Percentiles rank a stretch among this genome's conserved stretches.
phyloP scores from a whole-genome alignment of 1,140 invertebrate species.

The Cyclargus thomasi region DNA sequence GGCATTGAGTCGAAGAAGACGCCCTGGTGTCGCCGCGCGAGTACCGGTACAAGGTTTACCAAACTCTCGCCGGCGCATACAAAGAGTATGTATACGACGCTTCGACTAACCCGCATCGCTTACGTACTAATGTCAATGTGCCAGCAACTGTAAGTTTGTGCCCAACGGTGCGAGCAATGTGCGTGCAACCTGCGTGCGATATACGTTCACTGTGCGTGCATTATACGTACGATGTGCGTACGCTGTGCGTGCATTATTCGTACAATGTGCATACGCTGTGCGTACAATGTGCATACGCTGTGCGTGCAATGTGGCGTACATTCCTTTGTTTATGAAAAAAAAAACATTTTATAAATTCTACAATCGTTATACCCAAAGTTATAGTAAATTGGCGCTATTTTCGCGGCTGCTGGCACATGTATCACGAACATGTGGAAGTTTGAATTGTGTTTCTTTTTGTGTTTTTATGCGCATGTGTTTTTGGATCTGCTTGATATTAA shows the following conservation, averaged over 20 bases:
- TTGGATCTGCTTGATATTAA: background rate
- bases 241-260: background rate
- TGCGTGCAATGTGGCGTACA: background rate
- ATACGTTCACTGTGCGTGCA: too few species aligned
- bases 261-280: background rate
- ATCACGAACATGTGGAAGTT: background rate
- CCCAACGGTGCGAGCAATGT: too few species aligned
- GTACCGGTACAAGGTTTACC: constrained; percentile 49
- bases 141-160: background rate
- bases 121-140: constrained; percentile 25
- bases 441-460: background rate
- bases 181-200: too few species aligned
- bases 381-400: background rate
- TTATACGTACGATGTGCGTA: background rate
- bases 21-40: constrained; percentile 49
- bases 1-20: constrained; percentile 41
- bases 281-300: too few species aligned
- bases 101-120: constrained; percentile 36
- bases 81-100: constrained; percentile 63
- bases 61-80: constrained; percentile 59
- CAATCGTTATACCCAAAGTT: too few species aligned
- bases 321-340: background rate
- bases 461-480: background rate
- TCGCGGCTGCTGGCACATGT: background rate
- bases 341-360: too few species aligned